phyloP scores from a whole-genome alignment of 2,113 vertebrate species.

The Pterocles burchelli region DNA sequence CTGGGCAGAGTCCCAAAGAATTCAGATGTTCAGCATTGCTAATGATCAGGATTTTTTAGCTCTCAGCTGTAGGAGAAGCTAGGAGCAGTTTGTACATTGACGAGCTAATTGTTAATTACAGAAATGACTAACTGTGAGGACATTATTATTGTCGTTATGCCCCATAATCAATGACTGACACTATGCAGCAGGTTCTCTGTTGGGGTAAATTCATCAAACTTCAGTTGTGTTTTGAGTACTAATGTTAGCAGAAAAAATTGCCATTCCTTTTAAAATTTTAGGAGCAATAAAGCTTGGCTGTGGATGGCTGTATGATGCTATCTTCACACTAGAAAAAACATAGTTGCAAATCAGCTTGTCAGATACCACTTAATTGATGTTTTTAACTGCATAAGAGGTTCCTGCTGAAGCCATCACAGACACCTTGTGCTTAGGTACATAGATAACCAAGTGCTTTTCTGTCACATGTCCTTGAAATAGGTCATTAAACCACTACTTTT shows the following conservation, averaged over 20 bases:
- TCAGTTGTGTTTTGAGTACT: not conserved
- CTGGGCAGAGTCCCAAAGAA: slow-evolving; percentile 39
- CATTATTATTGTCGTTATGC: not conserved
- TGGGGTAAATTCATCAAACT: not conserved
- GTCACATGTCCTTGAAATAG: not conserved
- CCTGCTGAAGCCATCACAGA: not conserved
- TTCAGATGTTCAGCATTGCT: slow-evolving; percentile 25
- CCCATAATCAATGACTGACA: slow-evolving; percentile 1
- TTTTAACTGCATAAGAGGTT: not conserved
- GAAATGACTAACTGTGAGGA: slow-evolving; percentile 21
- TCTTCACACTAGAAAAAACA: not conserved
- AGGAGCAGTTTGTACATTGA: slow-evolving; percentile 5
- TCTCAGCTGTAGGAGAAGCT: slow-evolving; percentile 21
- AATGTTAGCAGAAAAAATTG: not conserved
- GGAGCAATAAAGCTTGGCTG: not conserved
- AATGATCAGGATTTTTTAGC: slow-evolving; percentile 30
- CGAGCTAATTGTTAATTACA: slow-evolving; percentile 42
- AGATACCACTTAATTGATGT: not conserved
- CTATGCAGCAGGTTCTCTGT: not conserved
- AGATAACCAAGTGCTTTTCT: not conserved
- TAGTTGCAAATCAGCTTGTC: not conserved
- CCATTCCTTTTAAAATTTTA: not conserved
- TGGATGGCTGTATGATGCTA: not conserved
- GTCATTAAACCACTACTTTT: not conserved
- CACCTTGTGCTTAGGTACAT: not conserved